phyloP scores from a whole-genome alignment of 92 coral and sea anemone genomes.

The Paramuricea clavata region DNA sequence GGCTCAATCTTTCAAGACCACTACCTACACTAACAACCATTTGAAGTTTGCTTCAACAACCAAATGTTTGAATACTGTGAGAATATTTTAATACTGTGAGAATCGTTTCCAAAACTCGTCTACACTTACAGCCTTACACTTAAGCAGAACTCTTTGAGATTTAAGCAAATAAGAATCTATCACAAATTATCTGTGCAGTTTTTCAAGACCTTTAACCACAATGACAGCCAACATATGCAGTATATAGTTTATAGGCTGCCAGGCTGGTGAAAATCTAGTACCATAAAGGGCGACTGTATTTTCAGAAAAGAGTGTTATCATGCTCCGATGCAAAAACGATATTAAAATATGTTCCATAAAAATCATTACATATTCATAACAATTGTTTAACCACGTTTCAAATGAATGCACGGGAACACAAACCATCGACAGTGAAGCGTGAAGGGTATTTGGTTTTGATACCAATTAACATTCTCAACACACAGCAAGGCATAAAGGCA shows the following conservation, averaged over 20 bases:
- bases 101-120: too few species aligned
- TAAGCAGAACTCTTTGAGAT: not conserved
- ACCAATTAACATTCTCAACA: not conserved
- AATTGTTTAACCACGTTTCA: not conserved
- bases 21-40: not conserved
- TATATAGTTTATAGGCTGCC: too few species aligned
- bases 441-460: not conserved
- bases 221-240: too few species aligned
- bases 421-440: not conserved
- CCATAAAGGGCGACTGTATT: too few species aligned
- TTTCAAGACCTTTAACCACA: too few species aligned
- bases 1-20: not conserved
- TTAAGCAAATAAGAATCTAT: too few species aligned
- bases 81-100: too few species aligned
- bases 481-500: not conserved
- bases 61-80: not conserved
- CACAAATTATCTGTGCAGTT: too few species aligned
- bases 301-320: too few species aligned
- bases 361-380: not conserved
- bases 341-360: not conserved
- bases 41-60: too few species aligned
- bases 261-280: too few species aligned
- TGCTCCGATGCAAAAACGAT: not conserved
- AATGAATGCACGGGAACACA: not conserved
- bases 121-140: too few species aligned